Base-by-base conservation (phyloP, 1,140 invertebrate species). In the Thaumetopoea pityocampa region DNA sequence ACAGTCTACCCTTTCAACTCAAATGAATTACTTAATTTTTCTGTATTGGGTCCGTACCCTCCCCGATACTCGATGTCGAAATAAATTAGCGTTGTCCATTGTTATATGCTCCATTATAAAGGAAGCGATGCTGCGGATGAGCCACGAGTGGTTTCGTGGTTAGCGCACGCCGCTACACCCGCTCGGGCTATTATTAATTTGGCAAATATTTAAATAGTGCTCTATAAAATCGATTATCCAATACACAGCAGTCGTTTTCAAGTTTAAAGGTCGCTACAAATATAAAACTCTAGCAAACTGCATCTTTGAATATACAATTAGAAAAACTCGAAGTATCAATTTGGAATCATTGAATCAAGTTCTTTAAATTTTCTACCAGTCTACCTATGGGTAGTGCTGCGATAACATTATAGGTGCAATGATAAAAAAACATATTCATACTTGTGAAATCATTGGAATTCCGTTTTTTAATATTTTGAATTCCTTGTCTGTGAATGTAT, bases 21-120 rank as follows among this genome's bases (percentile, higher is more conserved):
- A 69, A 74, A 77, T 79, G 67, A 79, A 82, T 82, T 72, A 69
- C 66, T 82, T 77, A 79, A 79, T 79, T 76, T 76, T 76, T 79
- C 60, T 55, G 65, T 60, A 61, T 68, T 61, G 60, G 53, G 52
- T 41, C 52, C 60, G 61, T 52, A 61, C 59, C 59, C 61, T 52
- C 51, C 34, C 46, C 52, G 56, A 62, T 64, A 51, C 64, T 57
- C 47, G 43, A 67, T 56, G 61, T 71, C 67, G 46, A 74, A 73
- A 71, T 76, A 72, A 76, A 73, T 73, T 74, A 72, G 55, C 64
- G 59, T 60, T 54, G 61, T 47, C 51, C 46, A 55, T 60, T 57
- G 35, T 27, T 57, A 52, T 34, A 43, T 29, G 20, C 34, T n/a
- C n/a, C n/a, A n/a, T n/a, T 36, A 48, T 42, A 65, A 55, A 50